Conservation (phyloP, 2,797 vertebrate genomes). For the Yasuhikotakia modesta region DNA sequence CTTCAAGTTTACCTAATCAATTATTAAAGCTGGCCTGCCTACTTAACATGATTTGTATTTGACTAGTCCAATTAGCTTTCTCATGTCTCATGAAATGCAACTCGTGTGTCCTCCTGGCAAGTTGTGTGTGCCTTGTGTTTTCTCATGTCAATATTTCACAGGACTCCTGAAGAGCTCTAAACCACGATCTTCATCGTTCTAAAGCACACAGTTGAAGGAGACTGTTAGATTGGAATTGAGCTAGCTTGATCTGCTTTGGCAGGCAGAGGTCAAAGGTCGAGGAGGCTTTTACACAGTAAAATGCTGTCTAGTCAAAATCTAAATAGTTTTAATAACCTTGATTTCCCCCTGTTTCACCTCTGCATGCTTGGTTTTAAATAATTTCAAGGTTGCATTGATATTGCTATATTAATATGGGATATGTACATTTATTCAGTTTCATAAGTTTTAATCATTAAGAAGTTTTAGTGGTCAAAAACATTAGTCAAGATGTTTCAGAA, state of each 20-base stretch:
- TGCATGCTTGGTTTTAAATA: conserved; percentile 35
- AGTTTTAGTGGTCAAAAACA: background rate
- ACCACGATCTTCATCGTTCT: conserved; percentile 36
- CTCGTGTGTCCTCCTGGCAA: conserved; percentile 2
- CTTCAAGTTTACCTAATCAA: conserved; percentile 34
- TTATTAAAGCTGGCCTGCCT: conserved; percentile 35
- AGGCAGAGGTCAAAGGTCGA: conserved; percentile 64
- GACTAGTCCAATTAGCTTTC: conserved; percentile 33
- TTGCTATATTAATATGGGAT: background rate
- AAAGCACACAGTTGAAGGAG: conserved; percentile 40
- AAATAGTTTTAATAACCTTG: conserved; percentile 57
- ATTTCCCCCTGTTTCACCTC: conserved; percentile 58
- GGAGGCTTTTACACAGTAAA: conserved; percentile 66
- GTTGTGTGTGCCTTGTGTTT: conserved; percentile 10
- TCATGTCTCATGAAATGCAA: conserved; percentile 11
- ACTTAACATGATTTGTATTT: conserved; percentile 23
- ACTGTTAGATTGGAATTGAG: conserved; percentile 49
- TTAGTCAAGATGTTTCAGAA: background rate
- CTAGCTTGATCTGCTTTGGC: conserved; percentile 65
- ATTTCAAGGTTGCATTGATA: conserved; percentile 21
- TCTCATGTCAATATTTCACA: conserved; percentile 45
- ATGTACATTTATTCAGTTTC: background rate
- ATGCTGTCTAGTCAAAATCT: conserved; percentile 60
- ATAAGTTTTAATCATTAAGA: background rate
- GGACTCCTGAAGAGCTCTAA: conserved; percentile 34